Evolutionary conservation across 2,888 invertebrate species (phyloP).

Genomic region (Brachynemurus nebulosus): DNA sequence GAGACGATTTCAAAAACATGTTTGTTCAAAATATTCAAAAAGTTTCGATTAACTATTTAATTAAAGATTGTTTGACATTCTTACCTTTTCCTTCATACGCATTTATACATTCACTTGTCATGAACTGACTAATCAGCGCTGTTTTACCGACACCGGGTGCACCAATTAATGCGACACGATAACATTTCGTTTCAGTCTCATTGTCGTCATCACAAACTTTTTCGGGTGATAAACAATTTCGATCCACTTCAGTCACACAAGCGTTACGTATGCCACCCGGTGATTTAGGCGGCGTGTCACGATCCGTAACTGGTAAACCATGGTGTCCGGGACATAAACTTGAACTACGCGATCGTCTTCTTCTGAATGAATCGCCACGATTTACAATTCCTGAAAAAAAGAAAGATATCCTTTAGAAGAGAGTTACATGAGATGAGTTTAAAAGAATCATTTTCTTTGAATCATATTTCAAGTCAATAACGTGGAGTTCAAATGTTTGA

Average conservation of each 20-base stretch:
- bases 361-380: slow-evolving; percentile 84
- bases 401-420: no score
- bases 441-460: no score
- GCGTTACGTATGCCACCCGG: slow-evolving; percentile 25
- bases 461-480: no score
- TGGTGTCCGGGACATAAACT: slow-evolving; percentile 49
- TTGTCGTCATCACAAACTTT: slow-evolving; percentile 27
- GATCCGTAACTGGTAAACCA: slow-evolving; percentile 18
- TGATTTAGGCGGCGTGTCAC: slow-evolving; percentile 11
- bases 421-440: no score
- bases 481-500: no score
- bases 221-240: slow-evolving; percentile 28
- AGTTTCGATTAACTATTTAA: no score
- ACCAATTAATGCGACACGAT: slow-evolving; percentile 63
- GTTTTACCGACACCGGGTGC: slow-evolving; percentile 74
- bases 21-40: no score
- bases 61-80: no score
- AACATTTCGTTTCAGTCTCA: slow-evolving; percentile 31
- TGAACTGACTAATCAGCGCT: slow-evolving; percentile 74
- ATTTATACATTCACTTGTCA: slow-evolving; percentile 88
- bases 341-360: slow-evolving; percentile 70
- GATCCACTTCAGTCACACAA: slow-evolving; percentile 13
- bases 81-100: slow-evolving; percentile 79
- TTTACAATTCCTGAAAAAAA: slow-evolving; percentile 68
- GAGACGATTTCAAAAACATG: no score